phyloP scores from a whole-genome alignment of 2,888 invertebrate genomes.

The Eremobia ochroleuca region DNA sequence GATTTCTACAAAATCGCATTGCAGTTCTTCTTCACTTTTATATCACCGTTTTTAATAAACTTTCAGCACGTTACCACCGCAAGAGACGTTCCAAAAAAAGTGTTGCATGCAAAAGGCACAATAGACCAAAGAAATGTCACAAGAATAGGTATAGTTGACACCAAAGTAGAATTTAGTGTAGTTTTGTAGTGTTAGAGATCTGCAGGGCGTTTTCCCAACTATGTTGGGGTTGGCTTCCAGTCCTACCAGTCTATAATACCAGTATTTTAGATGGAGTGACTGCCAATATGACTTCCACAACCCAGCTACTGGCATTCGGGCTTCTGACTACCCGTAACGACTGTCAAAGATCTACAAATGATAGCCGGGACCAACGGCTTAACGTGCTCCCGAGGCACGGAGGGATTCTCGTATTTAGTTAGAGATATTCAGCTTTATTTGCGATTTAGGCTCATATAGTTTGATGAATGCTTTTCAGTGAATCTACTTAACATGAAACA shows the following conservation, averaged over 20 bases:
- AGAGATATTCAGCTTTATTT: background rate
- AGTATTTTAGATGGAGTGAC: background rate
- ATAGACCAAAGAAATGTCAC: conserved; percentile 86
- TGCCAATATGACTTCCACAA: background rate
- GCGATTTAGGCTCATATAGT: background rate
- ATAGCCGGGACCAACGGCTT: background rate
- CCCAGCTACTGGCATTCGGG: background rate
- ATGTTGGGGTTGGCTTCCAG: background rate
- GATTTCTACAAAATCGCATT: background rate
- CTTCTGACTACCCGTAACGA: background rate
- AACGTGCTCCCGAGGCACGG: background rate
- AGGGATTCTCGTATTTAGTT: background rate
- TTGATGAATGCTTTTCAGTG: background rate
- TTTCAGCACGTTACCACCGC: conserved; percentile 88
- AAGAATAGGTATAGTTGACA: conserved; percentile 83
- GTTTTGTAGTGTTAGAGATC: background rate
- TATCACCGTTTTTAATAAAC: conserved; percentile 40
- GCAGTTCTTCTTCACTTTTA: background rate
- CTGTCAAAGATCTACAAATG: background rate
- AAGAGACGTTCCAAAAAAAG: conserved; percentile 88
- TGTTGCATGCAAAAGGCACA: conserved; percentile 88
- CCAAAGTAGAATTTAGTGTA: conserved; percentile 28
- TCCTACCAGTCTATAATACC: background rate
- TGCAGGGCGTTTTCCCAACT: background rate
- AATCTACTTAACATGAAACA: background rate